phyloP scores from a whole-genome alignment of 2,797 vertebrate species.

The Loriculus beryllinus region DNA sequence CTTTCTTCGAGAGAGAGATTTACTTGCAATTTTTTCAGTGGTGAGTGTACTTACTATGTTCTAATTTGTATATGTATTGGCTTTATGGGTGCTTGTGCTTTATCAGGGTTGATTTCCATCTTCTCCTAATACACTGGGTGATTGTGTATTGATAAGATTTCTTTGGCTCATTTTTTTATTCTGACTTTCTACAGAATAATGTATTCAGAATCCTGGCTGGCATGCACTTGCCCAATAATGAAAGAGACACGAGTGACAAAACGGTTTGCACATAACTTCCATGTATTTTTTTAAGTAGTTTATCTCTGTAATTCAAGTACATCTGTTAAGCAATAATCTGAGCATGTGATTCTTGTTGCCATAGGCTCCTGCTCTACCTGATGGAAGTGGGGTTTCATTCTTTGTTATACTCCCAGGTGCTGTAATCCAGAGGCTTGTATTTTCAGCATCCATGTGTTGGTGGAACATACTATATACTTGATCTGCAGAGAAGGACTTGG shows the following conservation, averaged over 20 bases:
- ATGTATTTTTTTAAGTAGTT: background rate
- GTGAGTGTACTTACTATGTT: background rate
- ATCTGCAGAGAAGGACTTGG: too few relatives aligned
- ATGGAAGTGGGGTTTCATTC: background rate
- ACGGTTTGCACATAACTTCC: background rate
- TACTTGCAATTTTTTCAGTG: background rate
- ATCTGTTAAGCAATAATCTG: constrained; percentile 12
- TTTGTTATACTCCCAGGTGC: background rate
- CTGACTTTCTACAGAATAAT: background rate
- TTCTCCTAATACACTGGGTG: background rate
- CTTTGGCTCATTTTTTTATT: background rate
- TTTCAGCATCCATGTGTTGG: background rate
- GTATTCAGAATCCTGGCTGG: background rate
- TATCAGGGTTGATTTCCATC: background rate
- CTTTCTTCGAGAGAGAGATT: background rate
- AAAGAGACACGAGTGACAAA: background rate
- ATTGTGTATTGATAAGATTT: background rate
- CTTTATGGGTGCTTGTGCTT: background rate
- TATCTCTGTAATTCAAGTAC: constrained; percentile 16
- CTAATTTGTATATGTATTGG: background rate
- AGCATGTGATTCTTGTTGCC: constrained; percentile 34
- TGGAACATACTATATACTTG: background rate
- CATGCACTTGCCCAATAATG: background rate
- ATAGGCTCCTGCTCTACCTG: background rate
- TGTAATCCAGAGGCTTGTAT: constrained; percentile 2